A percentile compares a stretch with the other conserved stretches of the same genome.
phyloP scores from a whole-genome alignment of 2,888 invertebrate species.

The Caenorhabditis angaria region DNA sequence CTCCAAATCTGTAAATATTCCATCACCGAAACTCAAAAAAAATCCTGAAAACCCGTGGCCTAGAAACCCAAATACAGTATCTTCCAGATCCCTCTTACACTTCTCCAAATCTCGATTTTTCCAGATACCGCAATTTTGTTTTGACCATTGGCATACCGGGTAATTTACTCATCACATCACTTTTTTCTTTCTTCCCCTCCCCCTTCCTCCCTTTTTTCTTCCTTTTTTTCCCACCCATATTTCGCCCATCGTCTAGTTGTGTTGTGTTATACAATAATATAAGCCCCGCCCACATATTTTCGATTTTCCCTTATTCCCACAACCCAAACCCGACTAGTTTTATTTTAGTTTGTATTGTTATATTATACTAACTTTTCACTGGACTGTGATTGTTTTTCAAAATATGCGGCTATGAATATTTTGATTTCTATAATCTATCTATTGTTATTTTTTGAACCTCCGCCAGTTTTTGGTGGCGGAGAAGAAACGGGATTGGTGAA shows the following conservation, averaged over 20 bases:
- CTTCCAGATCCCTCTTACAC: too few species aligned
- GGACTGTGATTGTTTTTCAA: not conserved
- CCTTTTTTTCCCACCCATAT: not conserved
- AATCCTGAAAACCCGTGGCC: not conserved
- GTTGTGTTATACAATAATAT: not conserved
- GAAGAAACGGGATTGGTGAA: not conserved
- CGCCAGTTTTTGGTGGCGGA: not conserved
- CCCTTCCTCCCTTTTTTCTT: not conserved
- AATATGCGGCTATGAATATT: not conserved
- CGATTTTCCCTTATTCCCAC: not conserved
- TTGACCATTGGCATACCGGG: too few species aligned
- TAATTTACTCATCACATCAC: slow-evolving; percentile 2
- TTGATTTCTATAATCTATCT: not conserved
- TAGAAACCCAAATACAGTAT: too few species aligned
- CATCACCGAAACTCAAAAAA: slow-evolving; percentile 1
- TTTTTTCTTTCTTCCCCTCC: not conserved
- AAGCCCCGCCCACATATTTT: not conserved
- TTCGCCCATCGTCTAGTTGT: not conserved
- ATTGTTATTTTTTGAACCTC: not conserved
- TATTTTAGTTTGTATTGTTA: not conserved
- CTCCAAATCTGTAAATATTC: too few species aligned
- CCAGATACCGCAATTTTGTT: too few species aligned
- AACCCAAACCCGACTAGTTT: not conserved
- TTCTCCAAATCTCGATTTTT: too few species aligned
- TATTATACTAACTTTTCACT: not conserved